Conservation (phyloP, 2,797 vertebrate genomes). For the Scleropages formosus region DNA sequence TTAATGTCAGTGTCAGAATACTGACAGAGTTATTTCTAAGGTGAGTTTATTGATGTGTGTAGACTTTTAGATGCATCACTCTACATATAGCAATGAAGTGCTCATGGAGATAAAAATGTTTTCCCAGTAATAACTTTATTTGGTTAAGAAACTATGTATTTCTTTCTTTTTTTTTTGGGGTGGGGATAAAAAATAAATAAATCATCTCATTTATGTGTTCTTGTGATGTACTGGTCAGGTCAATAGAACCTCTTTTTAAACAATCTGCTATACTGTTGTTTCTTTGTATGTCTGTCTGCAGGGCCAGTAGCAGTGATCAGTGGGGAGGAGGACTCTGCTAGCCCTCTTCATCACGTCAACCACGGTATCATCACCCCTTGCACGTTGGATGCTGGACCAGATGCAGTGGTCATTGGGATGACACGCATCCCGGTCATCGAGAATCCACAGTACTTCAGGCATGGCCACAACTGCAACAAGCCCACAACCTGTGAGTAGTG, state of each 20-base stretch:
- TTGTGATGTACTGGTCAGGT: too few relatives aligned
- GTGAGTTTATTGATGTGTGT: slow-evolving; percentile 21
- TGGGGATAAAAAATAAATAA: slow-evolving; percentile 31
- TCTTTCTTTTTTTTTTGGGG: slow-evolving; percentile 39
- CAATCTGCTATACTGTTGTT: background rate
- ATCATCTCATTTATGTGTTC: slow-evolving; percentile 26
- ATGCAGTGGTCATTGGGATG: slow-evolving; percentile 94
- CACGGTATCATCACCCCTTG: slow-evolving; percentile 91
- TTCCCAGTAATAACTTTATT: slow-evolving; percentile 36
- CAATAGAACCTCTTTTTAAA: too few relatives aligned
- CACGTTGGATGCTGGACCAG: slow-evolving; percentile 77
- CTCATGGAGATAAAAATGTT: slow-evolving; percentile 17
- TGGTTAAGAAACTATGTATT: slow-evolving; percentile 31
- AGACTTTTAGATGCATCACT: slow-evolving; percentile 19
- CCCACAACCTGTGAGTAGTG: slow-evolving; percentile 88
- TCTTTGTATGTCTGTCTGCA: slow-evolving; percentile 47
- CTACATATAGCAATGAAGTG: slow-evolving; percentile 2
- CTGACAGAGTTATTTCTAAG: slow-evolving; percentile 23
- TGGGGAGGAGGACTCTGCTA: slow-evolving; percentile 92
- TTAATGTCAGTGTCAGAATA: slow-evolving; percentile 19
- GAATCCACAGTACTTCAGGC: slow-evolving; percentile 96
- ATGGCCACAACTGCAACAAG: slow-evolving; percentile 92
- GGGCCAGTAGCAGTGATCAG: slow-evolving; percentile 94
- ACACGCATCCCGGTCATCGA: slow-evolving; percentile 93
- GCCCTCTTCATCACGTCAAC: slow-evolving; percentile 94